phyloP scores from a whole-genome alignment of 2,113 vertebrate genomes.

The human (Homo sapiens) region DNA sequence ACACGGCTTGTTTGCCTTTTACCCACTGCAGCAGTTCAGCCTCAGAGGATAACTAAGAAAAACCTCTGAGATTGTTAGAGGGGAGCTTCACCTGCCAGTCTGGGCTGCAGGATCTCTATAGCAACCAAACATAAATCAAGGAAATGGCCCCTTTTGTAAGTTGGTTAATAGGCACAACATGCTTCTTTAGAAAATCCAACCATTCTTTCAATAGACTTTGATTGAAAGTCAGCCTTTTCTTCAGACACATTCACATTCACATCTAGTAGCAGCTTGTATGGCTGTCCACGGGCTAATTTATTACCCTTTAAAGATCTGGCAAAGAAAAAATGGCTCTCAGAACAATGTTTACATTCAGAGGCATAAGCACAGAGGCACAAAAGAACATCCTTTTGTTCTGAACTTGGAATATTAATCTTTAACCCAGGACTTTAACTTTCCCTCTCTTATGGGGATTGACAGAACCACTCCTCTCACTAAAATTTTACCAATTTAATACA shows the following conservation, averaged over 20 bases:
- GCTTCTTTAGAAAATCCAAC: constrained; percentile 94
- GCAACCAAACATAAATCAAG: constrained; percentile 94
- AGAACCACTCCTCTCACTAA: constrained; percentile 82
- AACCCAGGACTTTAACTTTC: constrained; percentile 84
- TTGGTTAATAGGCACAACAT: constrained; percentile 98
- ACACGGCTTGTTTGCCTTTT: constrained; percentile 75
- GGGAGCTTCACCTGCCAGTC: constrained; percentile 88
- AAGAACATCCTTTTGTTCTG: constrained; percentile 90
- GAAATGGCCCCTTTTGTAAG: constrained; percentile 94
- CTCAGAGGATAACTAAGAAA: constrained; percentile 83
- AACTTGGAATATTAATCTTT: constrained; percentile 88
- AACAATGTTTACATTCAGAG: constrained; percentile 93
- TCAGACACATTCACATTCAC: constrained; percentile 93
- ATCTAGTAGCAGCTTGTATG: constrained; percentile 95
- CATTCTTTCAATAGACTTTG: constrained; percentile 97
- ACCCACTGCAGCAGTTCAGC: constrained; percentile 69
- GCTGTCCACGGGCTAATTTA: constrained; percentile 94
- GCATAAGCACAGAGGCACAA: constrained; percentile 87
- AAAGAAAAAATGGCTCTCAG: constrained; percentile 90
- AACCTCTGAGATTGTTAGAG: constrained; percentile 85
- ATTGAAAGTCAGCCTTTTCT: constrained; percentile 95
- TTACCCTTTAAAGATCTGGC: constrained; percentile 93
- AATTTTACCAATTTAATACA: constrained; percentile 82
- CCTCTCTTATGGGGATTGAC: constrained; percentile 71
- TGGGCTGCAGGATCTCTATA: constrained; percentile 89